Base-by-base conservation (phyloP, 2,797 vertebrate species). In the Liasis olivaceus region DNA sequence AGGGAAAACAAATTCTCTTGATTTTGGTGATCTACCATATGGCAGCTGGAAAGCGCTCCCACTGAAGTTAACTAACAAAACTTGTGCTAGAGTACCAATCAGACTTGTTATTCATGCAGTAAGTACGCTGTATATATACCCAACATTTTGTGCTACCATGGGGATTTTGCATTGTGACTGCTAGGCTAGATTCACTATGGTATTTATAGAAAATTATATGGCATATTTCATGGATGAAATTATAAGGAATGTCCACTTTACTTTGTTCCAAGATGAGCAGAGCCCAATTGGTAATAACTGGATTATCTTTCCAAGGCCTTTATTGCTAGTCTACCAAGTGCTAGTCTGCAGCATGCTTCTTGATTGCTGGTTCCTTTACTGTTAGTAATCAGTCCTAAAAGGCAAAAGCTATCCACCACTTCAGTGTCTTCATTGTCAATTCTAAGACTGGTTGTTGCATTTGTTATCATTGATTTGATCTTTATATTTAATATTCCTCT, bases 91-190 rank as follows among this genome's bases (percentile, higher is more conserved):
- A 28, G 97, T 99, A 59, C 99, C 99, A 1, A 89, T 99, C 95
- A 98, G 99, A 85, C 98, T 99, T 89, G 98, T 98, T 92, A 99
- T 99, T 96, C 99, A 98, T 92, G 99, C 99, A 4, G 99, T 99
- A 97, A 99, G 99, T 98, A 96, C 0, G 56, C 36, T 28, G 5
- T 59, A 59, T 15, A 86, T 86, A 31, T 56, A 28, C 26, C 31
- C 4, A 86, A 47, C 22, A 66, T 87, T 69, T 56, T 86, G 17
- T 84, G 26, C 59, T 36, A 15, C 56, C 6, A 31, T 54, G 26
- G 14, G 36, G 13, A 22, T 84, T 84, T 31, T 62, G 17, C 62
- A 63, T 62, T 59, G 0, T 47, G 12, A 69, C 26, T 85, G 54
- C 81, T 86, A 14, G 26, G 8, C 26, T 89, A 63, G 15, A 15